These are phyloP conservation scores for Phengaris alcon DNA, from an alignment of 2,888 invertebrate species.

Conservation along the genomic window DNA sequence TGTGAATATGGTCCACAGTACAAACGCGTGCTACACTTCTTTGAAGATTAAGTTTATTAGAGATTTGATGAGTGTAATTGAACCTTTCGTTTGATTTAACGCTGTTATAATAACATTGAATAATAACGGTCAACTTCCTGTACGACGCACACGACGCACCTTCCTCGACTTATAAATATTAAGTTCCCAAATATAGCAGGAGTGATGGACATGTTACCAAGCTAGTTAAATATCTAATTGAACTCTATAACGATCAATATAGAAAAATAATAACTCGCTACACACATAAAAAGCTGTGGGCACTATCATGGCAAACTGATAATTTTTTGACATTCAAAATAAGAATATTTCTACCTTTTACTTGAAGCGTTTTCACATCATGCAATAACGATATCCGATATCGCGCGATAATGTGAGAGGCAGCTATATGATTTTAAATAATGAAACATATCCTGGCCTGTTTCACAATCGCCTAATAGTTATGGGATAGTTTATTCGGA, in stretches of 20 bases:
- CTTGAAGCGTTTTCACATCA: no score
- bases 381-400: no score
- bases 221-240: background rate
- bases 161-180: conserved; percentile 2
- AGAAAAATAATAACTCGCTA: background rate
- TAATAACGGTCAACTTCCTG: conserved; percentile 8
- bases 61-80: background rate
- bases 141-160: background rate
- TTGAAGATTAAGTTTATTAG: background rate
- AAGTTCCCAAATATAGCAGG: conserved; percentile 2
- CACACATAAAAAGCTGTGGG: no score
- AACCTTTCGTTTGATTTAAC: background rate
- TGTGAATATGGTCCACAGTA: background rate
- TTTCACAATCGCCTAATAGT: no score
- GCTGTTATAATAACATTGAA: background rate
- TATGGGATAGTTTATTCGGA: no score
- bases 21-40: background rate
- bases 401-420: no score
- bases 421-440: no score
- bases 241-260: conserved; percentile 3
- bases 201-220: background rate
- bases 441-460: no score
- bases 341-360: no score
- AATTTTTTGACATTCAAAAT: no score
- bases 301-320: no score